A percentile compares a stretch with the other conserved stretches of the same genome.
Evolutionary conservation across 1,140 invertebrate genomes (phyloP).

Genomic region (Drosophila setifemur): DNA sequence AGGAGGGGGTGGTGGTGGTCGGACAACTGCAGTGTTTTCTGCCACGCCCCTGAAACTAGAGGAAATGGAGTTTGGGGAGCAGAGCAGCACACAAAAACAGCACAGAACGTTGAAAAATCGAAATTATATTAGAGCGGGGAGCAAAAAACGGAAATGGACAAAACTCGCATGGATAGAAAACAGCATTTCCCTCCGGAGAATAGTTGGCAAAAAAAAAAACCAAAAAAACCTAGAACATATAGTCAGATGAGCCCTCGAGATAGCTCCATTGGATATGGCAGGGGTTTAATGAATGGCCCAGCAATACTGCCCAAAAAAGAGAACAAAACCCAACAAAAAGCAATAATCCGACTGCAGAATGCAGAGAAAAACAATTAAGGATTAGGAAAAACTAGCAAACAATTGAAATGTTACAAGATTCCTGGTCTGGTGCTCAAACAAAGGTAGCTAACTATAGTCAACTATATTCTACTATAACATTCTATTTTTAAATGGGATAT

Average conservation of each 20-base stretch:
- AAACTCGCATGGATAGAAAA: slow-evolving; percentile 9
- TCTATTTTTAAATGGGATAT: too few relatives aligned
- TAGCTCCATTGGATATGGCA: not conserved
- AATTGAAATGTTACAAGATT: not conserved
- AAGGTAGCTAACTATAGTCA: too few relatives aligned
- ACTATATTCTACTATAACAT: too few relatives aligned
- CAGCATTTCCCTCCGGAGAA: not conserved
- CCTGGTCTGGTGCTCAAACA: too few relatives aligned
- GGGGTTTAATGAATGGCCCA: slow-evolving; percentile 5
- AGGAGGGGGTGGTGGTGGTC: not conserved
- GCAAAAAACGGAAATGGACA: slow-evolving; percentile 56
- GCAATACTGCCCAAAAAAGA: not conserved
- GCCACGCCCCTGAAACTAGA: slow-evolving; percentile 53
- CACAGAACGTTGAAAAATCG: slow-evolving; percentile 43
- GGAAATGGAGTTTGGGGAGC: slow-evolving; percentile 63
- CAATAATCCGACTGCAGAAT: slow-evolving; percentile 1
- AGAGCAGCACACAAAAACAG: slow-evolving; percentile 4
- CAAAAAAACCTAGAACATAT: not conserved
- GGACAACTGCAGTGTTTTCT: slow-evolving; percentile 61
- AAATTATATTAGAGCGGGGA: slow-evolving; percentile 62
- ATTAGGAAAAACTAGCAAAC: slow-evolving; percentile 9
- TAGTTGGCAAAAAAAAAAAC: slow-evolving; percentile 5
- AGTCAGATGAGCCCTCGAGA: not conserved
- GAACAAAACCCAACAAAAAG: not conserved
- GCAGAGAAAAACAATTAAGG: slow-evolving; percentile 5